Percentiles rank a stretch among this genome's conserved stretches.
Evolutionary conservation across 1,140 invertebrate genomes (phyloP).

Genomic region (Harlomillsia oculata): DNA sequence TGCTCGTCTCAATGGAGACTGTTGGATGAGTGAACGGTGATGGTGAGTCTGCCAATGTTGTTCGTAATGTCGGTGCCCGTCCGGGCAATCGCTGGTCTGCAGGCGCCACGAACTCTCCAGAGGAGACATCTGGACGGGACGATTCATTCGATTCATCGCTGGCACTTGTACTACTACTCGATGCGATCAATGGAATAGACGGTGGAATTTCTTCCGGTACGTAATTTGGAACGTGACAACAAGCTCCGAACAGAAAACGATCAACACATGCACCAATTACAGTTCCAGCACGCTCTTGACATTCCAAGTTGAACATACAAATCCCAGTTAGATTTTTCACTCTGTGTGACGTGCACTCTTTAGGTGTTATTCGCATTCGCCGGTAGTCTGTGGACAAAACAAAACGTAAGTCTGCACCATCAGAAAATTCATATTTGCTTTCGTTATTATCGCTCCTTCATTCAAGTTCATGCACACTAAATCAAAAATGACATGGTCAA

Average conservation of each 20-base stretch:
- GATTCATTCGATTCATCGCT: not conserved
- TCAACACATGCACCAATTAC: slow-evolving; percentile 84
- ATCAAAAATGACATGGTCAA: too few relatives aligned
- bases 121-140: too few relatives aligned
- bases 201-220: not conserved
- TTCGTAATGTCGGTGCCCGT: too few relatives aligned
- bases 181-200: not conserved
- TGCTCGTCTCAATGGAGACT: too few relatives aligned
- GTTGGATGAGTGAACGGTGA: too few relatives aligned
- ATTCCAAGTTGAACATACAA: slow-evolving; percentile 92
- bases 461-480: too few relatives aligned
- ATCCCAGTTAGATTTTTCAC: slow-evolving; percentile 46
- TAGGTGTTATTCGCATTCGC: slow-evolving; percentile 28
- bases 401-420: too few relatives aligned
- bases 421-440: too few relatives aligned
- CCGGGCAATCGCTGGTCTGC: too few relatives aligned
- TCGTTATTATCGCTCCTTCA: too few relatives aligned
- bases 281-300: slow-evolving; percentile 63
- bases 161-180: not conserved
- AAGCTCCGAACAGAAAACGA: slow-evolving; percentile 80
- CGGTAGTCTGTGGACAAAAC: slow-evolving; percentile 1
- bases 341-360: slow-evolving; percentile 24
- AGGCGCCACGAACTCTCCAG: too few relatives aligned
- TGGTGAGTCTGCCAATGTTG: too few relatives aligned
- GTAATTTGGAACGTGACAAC: slow-evolving; percentile 48